phyloP scores from a whole-genome alignment of 2,113 vertebrate species.

The Cyrtonyx montezumae region DNA sequence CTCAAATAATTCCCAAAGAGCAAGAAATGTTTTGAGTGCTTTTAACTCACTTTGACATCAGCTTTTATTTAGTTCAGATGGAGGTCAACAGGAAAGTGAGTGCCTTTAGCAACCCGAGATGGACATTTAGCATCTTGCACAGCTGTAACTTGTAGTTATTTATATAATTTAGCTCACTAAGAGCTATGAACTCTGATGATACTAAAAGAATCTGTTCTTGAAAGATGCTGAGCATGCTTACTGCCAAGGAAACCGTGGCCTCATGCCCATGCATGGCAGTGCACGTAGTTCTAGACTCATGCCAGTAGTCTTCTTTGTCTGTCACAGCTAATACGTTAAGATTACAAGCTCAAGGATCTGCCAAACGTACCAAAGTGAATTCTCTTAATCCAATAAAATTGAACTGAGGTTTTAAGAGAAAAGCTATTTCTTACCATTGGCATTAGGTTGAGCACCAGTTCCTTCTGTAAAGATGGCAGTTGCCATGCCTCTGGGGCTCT shows the following conservation, averaged over 20 bases:
- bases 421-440: neutral
- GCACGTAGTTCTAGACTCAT: neutral
- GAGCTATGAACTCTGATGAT: neutral
- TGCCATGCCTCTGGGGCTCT: neutral
- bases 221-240: neutral
- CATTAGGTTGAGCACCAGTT: neutral
- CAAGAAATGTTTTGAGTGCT: neutral
- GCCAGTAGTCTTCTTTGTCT: neutral
- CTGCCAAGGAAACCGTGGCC: neutral
- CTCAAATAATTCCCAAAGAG: neutral
- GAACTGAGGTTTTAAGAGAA: neutral
- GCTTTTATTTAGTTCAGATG: constrained; percentile 16
- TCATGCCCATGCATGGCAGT: neutral
- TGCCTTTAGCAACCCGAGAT: neutral
- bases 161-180: neutral
- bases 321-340: neutral
- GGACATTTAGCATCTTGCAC: neutral
- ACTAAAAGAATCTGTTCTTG: neutral
- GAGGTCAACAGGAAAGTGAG: neutral
- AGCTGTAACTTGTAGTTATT: neutral
- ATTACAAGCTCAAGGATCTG: neutral
- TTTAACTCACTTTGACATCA: neutral
- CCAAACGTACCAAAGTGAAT: neutral
- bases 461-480: neutral
- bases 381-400: neutral